These are phyloP conservation scores for Rhaphigaster nebulosa DNA, from an alignment of 2,888 invertebrate species.

Conservation along the genomic window DNA sequence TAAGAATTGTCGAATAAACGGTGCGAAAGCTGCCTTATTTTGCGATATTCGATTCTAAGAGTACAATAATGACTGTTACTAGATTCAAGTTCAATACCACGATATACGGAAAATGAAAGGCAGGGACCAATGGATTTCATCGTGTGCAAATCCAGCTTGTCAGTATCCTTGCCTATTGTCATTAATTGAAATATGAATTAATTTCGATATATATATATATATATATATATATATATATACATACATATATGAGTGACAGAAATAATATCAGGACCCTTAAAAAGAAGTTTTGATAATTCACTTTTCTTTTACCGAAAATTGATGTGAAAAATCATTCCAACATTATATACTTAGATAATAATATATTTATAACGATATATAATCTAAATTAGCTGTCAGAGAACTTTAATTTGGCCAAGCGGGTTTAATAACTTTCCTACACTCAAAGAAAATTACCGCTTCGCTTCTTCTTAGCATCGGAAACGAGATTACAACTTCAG, in stretches of 20 bases:
- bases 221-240: no score
- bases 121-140: not conserved
- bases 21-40: no score
- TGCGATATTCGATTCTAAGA: no score
- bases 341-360: not conserved
- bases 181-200: not conserved
- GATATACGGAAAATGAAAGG: not conserved
- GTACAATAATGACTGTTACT: no score
- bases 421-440: conserved; percentile 13
- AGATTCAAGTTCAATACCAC: no score
- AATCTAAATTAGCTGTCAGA: not conserved
- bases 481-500: conserved; percentile 7
- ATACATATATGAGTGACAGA: no score
- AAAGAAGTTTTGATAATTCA: no score
- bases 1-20: no score
- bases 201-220: no score
- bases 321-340: not conserved
- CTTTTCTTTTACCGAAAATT: no score
- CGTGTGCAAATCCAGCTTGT: not conserved
- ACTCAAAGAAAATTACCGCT: conserved; percentile 2
- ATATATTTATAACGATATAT: not conserved
- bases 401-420: not conserved
- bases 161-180: not conserved
- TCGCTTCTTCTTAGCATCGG: not conserved
- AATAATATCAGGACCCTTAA: no score